Evolutionary conservation across 2,888 invertebrate species (phyloP), one percentile per base, ranked within the genome.

Genomic region (Cerastoderma edule): DNA sequence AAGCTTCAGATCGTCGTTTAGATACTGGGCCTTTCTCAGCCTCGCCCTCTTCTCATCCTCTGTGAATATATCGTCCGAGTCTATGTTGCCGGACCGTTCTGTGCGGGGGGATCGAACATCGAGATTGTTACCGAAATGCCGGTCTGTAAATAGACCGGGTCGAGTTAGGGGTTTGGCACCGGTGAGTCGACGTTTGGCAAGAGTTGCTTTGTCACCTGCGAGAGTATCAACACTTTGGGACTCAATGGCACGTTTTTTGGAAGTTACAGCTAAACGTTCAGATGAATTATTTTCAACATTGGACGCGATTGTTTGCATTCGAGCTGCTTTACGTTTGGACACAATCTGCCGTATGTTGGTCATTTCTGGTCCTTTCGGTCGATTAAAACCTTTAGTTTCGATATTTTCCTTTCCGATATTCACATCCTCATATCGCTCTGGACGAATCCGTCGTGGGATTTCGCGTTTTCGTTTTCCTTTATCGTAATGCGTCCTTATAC

Each of bases 1-100:
- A 24, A 80, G 57, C 44, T 76, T 80, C 6, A 80, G 53, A 54
- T 76, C 76, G 19, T 74, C 67, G 16, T 35, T 74, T 19, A 77
- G 72, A 48, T 64, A 74, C 24, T 76, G 72, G n/a, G 69, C 60
- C 4, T 33, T 32, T 44, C 60, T 33, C 24, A 75, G 35, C 24
- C 65, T 67, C 10, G 56, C 56, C 30, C 19, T 54, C 24, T 56
- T 68, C 4, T 71, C 68, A 13, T 30, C 32, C 27, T 72, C 75
- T 1, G 64, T 16, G 33, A 66, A 77, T 16, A 77, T 69, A 53
- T 77, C 66, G 30, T 22, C 56, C 0, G 28, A 32, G 53, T 57
- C 67, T 39, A 60, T 39, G n/a, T 33, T 39, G 39, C 60, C 39
- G 0, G 60, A 60, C 22, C n/a, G 35, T 1, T 16, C 60, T 0